These are phyloP conservation scores for Phoenicopterus ruber DNA, from an alignment of 2,113 vertebrate genomes.

Conservation along the genomic window DNA sequence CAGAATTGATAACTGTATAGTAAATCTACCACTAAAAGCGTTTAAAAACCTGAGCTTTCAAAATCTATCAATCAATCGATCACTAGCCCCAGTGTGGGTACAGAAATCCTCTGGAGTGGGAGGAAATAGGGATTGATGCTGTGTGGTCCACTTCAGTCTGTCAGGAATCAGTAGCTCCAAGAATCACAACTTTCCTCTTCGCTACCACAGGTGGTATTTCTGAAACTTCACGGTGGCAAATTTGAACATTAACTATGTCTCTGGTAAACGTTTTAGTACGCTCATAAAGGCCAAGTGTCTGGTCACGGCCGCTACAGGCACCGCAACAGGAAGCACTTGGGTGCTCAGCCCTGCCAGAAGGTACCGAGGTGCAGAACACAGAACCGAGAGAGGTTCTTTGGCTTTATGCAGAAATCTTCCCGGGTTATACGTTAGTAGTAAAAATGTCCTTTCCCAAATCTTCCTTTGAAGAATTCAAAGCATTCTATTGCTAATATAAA, in stretches of 20 bases:
- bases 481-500: neutral
- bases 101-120: neutral
- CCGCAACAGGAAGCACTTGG: neutral
- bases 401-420: neutral
- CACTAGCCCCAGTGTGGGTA: neutral
- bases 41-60: neutral
- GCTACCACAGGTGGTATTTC: neutral
- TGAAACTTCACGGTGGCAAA: neutral
- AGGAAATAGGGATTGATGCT: neutral
- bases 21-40: neutral
- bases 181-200: neutral
- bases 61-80: neutral
- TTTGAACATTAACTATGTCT: neutral
- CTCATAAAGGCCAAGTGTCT: fast-evolving
- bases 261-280: neutral
- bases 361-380: neutral
- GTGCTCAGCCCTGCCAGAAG: neutral
- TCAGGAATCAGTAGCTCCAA: neutral
- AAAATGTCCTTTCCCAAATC: neutral
- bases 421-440: neutral
- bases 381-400: neutral
- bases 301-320: fast-evolving
- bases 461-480: slow-evolving; percentile 5
- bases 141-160: neutral
- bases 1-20: neutral